Evolutionary conservation across 1,140 invertebrate genomes (phyloP), one percentile per base, ranked within the genome.

Genomic region (Platyscapa corneri): DNA sequence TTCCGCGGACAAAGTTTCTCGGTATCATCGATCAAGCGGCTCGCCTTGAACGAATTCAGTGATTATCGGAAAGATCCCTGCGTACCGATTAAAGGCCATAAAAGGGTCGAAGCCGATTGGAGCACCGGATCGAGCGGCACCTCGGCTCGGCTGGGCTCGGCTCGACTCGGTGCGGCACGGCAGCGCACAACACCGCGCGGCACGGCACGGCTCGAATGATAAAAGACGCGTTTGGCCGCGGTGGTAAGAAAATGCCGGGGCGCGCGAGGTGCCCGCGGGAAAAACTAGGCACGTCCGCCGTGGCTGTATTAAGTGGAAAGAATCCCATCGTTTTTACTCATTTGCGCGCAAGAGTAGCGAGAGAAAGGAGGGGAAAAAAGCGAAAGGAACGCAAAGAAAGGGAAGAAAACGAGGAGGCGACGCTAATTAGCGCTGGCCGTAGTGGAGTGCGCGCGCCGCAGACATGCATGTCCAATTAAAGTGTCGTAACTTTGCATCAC

Each of bases 381-480:
- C 32, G 34, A 23, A 3, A 49, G 30, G 34, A 27, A 16, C 65
- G 34, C 27, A 18, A 23, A 37, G 18, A 46, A 49, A 46, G 53
- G 49, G 27, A 81, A 82, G 53, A 39, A 70, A 82, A 87, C 86
- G 87, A 76, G 32, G 67, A 88, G 87, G 83, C 86, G 84, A 87
- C 82, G 87, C 86, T 90, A 90, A 90, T 90, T 90, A 90, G 89
- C 87, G 88, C 86, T 75, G 56, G 87, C 82, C 80, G 88, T 87
- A 87, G 85, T 82, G 87, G 87, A 86, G 83, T 60, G 23, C 56
- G 56, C 67, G 79, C 65, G 72, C 39, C 14, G 86, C 88, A 88
- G 88, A 86, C 89, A 89, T 87, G 87, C 88, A 89, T 90, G 90
- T 90, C 88, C 90, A 90, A 90, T 90, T 90, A 90, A 90, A 89